Conservation (phyloP, 2,888 invertebrate species). For the Scaptodrosophila latifasciaeformis region DNA sequence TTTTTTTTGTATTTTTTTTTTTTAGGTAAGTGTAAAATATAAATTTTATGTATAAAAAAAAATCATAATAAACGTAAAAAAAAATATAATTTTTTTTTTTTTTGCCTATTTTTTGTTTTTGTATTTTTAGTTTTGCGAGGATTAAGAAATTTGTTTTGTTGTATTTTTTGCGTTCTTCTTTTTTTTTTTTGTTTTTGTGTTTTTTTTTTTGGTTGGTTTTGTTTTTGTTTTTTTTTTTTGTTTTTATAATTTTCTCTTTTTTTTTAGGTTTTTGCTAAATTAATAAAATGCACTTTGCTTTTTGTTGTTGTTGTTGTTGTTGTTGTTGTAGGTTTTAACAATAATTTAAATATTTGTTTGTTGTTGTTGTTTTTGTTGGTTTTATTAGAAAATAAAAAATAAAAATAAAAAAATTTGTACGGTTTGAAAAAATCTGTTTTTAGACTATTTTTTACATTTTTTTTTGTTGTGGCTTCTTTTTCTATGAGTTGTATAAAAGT, state of each 20-base stretch:
- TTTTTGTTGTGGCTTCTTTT: neutral
- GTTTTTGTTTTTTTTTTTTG: constrained; percentile 14
- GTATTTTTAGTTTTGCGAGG: neutral
- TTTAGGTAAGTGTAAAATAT: too few relatives aligned
- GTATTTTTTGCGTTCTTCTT: constrained; percentile 9
- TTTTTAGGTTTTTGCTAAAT: constrained; percentile 19
- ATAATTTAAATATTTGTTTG: too few relatives aligned
- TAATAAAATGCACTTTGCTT: constrained; percentile 21
- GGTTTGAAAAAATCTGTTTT: too few relatives aligned
- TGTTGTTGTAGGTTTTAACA: neutral
- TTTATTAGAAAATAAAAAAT: constrained; percentile 17
- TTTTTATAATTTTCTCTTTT: constrained; percentile 6
- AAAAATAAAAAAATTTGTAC: constrained; percentile 11
- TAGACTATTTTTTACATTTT: neutral
- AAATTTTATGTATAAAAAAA: too few relatives aligned
- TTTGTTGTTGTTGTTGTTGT: neutral
- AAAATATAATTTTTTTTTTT: neutral
- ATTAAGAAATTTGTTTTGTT: neutral
- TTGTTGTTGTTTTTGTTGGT: constrained; percentile 29
- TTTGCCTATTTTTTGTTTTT: neutral
- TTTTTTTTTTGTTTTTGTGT: constrained; percentile 15
- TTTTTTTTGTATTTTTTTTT: constrained; percentile 6
- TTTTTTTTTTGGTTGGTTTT: constrained; percentile 21
- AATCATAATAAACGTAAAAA: neutral
- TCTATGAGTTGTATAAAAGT: neutral